Evolutionary conservation across 2,888 invertebrate genomes (phyloP), one percentile per base, ranked within the genome.

Genomic region (Ethmia dodecea): DNA sequence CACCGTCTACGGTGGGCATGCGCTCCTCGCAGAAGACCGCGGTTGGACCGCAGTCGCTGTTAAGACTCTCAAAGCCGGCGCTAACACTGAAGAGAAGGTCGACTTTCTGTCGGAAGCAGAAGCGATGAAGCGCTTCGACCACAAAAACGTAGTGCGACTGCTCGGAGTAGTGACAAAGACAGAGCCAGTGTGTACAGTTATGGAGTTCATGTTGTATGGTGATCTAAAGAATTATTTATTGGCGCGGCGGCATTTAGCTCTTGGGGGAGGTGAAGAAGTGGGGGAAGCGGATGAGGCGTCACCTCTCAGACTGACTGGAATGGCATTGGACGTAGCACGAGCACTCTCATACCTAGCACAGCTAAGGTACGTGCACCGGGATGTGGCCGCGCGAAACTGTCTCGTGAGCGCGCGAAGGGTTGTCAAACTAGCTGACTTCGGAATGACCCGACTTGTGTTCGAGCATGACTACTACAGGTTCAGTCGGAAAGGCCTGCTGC

Each of bases 161-260:
- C 76, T 96, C 12, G 97, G 94, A 1, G 96, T 97, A 8, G 94
- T 95, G 54, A 94, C 96, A 1, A 92, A 93, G 59, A 91, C 90
- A 28, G 95, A 96, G 57, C 96, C 97, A 0, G 93, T 96, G 28
- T 94, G 94, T 62, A 94, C 94, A 0, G 91, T 97, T 9, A 97
- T 97, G 96, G 97, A 97, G 72, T 96, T 95, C 61, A 94, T 96
- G 94, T 80, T 97, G 22, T 95, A 96, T 65, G 97, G 96, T 13
- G 97, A 97, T 69, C 79, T 97, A 47, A 97, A 96, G 78, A 95
- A 93, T 5, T 97, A 92, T 75, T 86, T 97, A 37, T 73, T 97
- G 46, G 95, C 94, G 9, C 89, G 97, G 45, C 89, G 97, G 26
- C 93, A 95, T 74, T 86, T 96, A 57, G 94, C 94, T 0, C 90